Evolutionary conservation across 1,140 invertebrate genomes (phyloP).

Genomic region (Anoplophora glabripennis): DNA sequence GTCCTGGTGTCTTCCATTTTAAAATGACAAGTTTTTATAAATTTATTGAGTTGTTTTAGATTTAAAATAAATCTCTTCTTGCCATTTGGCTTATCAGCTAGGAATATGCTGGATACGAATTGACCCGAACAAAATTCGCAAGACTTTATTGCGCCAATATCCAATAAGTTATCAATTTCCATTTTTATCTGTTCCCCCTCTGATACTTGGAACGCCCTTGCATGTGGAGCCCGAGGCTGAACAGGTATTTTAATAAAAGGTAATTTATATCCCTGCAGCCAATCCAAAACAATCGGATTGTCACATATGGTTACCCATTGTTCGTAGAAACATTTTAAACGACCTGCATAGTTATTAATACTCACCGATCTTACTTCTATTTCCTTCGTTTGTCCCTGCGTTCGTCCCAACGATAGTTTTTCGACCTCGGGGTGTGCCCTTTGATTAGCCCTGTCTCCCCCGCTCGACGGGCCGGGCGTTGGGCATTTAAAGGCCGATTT

Average conservation of each 20-base stretch:
- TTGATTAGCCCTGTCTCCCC: background rate
- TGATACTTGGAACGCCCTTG: background rate
- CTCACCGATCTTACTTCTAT: background rate
- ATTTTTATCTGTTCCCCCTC: background rate
- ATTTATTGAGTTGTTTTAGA: background rate
- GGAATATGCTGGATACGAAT: conserved; percentile 15
- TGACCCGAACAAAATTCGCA: background rate
- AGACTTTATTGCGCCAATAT: background rate
- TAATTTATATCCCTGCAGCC: conserved; percentile 8
- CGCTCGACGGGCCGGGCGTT: background rate
- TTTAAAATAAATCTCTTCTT: conserved; percentile 30
- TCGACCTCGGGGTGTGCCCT: background rate
- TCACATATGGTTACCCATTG: conserved; percentile 5
- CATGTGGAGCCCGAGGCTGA: background rate
- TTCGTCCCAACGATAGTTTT: background rate
- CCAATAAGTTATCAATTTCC: background rate
- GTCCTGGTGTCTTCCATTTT: background rate
- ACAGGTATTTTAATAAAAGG: conserved; percentile 5
- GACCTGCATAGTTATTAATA: conserved; percentile 5
- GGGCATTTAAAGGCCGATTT: background rate
- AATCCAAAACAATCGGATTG: background rate
- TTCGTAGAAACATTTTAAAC: background rate
- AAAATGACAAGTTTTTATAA: background rate
- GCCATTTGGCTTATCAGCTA: conserved; percentile 24
- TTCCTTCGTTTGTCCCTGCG: background rate